Base-by-base conservation (phyloP, 2,113 vertebrate species). In the Neogale vison region DNA sequence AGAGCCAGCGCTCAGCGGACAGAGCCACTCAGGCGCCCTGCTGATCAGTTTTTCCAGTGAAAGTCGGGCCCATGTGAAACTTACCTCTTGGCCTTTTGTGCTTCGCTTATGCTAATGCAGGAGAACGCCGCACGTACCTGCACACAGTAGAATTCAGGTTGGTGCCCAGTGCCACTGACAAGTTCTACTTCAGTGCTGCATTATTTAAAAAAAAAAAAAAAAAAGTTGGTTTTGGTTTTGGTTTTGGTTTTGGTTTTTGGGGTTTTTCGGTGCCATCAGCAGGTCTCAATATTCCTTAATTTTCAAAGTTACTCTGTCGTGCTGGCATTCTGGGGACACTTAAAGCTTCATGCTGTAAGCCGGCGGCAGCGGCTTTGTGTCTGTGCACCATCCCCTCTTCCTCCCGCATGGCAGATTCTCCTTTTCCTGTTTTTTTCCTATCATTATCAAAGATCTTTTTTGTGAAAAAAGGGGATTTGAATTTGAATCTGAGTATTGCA, bases 291-390 rank as follows among this genome's bases (percentile, higher is more conserved):
- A 85, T 74, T 87, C 61, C 18, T n/a, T 89, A 47, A 13, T 82
- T 63, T 92, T 72, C 45, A 79, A 10, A 52, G 34, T 63, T 21
- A 14, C 23, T 3, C 0, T 47, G 0, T 23, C n/a, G 5, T 81
- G 14, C 23, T 63, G 39, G 61, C 45, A 4, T 12, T n/a, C 4
- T 29, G 1, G 34, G 0, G 29, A 31, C 50, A 3, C 14, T 57
- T 63, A 20, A 3, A 57, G 3, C 29, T 47, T 29, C 1, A 0
- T 29, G n/a, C 4, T 23, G 1, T 1, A 7, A 52, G 17, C 47
- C 2, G 23, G 42, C 15, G 26, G 50, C 21, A 3, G 63, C 0
- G 0, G 36, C 61, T 69, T 26, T 39, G 0, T n/a, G 29, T 50
- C 88, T n/a, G 21, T 63, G n/a, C 2, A 9, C 4, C 47, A 61